Percentiles rank a stretch among this genome's conserved stretches.
Conservation (phyloP, 2,113 vertebrate genomes). For the Rhinogobius similis region DNA sequence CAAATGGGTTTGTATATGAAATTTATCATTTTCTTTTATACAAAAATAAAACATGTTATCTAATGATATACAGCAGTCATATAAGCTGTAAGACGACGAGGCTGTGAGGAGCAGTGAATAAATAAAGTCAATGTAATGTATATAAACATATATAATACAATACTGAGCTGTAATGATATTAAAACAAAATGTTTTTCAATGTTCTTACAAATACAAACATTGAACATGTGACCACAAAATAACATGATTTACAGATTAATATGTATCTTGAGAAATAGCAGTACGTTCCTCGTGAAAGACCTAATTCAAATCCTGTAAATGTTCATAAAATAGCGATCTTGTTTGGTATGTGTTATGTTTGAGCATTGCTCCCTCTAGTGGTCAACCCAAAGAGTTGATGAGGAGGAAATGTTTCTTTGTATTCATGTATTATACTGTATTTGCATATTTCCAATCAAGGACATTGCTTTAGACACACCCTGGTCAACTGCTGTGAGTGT, state of each 20-base stretch:
- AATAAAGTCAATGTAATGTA: too few relatives aligned
- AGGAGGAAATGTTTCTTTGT: conserved; percentile 8
- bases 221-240: not conserved
- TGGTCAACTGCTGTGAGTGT: too few relatives aligned
- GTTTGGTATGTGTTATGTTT: conserved; percentile 37
- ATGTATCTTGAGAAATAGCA: too few relatives aligned
- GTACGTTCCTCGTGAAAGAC: not conserved
- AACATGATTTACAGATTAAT: too few relatives aligned
- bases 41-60: too few relatives aligned
- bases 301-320: not conserved
- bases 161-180: not conserved
- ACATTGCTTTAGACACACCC: too few relatives aligned
- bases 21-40: not conserved
- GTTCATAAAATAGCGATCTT: not conserved
- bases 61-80: not conserved
- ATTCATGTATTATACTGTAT: not conserved
- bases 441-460: too few relatives aligned
- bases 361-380: conserved; percentile 72
- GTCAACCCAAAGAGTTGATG: conserved; percentile 17
- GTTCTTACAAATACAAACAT: not conserved
- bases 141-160: too few relatives aligned
- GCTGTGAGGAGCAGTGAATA: too few relatives aligned
- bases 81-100: not conserved
- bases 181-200: not conserved
- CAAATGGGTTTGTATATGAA: not conserved